phyloP scores from a whole-genome alignment of 2,888 invertebrate species.

The Smittia aterrima region DNA sequence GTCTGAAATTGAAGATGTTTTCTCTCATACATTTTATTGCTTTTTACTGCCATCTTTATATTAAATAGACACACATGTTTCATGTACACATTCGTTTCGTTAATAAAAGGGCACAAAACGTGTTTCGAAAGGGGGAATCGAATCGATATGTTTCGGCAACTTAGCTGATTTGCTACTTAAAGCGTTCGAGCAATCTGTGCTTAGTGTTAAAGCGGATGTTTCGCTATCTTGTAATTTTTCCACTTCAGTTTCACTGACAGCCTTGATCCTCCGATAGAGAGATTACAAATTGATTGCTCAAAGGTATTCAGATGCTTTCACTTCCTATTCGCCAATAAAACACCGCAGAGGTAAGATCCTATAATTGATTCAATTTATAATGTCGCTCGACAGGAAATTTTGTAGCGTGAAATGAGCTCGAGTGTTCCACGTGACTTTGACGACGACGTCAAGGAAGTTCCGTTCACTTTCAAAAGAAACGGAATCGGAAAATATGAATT shows the following conservation, averaged over 20 bases:
- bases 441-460: too few relatives aligned
- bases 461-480: not conserved
- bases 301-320: not conserved
- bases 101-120: not conserved
- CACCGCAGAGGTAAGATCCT: not conserved
- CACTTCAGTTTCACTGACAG: too few relatives aligned
- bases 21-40: not conserved
- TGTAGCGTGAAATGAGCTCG: conserved; percentile 7
- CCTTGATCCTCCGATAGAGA: too few relatives aligned
- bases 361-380: conserved; percentile 32
- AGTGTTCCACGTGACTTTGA: too few relatives aligned
- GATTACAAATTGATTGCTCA: conserved; percentile 3
- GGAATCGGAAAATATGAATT: not conserved
- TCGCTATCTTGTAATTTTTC: too few relatives aligned
- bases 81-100: not conserved
- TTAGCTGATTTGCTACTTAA: too few relatives aligned
- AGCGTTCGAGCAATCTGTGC: too few relatives aligned
- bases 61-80: too few relatives aligned
- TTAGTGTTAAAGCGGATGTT: too few relatives aligned
- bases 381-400: not conserved
- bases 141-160: too few relatives aligned
- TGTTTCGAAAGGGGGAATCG: too few relatives aligned
- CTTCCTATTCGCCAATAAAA: not conserved
- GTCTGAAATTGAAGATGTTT: conserved; percentile 2
- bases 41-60: not conserved